These are phyloP conservation scores for Xyliphius kryptos DNA, from an alignment of 2,113 vertebrate genomes.

Conservation along the genomic window DNA sequence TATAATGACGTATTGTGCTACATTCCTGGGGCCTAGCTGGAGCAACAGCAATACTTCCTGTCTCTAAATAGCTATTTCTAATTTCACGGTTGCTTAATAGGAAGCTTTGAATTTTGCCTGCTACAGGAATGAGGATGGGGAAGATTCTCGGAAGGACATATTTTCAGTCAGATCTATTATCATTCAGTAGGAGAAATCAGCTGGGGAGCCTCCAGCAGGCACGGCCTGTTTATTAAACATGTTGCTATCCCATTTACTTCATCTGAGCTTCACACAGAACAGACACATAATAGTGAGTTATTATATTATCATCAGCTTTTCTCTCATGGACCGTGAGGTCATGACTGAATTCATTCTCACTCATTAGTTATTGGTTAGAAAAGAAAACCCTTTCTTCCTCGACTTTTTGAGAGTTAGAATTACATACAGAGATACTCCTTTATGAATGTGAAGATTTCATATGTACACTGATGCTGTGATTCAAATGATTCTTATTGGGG, in stretches of 20 bases:
- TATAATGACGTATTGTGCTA: no score
- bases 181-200: slow-evolving; percentile 28
- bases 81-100: slow-evolving; percentile 26
- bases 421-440: no score
- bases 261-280: slow-evolving; percentile 11
- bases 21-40: slow-evolving; percentile 2
- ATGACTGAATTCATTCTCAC: no score
- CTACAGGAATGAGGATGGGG: not conserved
- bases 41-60: slow-evolving; percentile 9
- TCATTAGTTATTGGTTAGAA: no score
- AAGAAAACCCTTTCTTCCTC: no score
- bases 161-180: slow-evolving; percentile 33
- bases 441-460: no score
- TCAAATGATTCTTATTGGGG: no score
- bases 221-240: slow-evolving; percentile 17
- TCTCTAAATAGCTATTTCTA: slow-evolving; percentile 30
- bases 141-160: slow-evolving; percentile 19
- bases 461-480: no score
- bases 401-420: no score
- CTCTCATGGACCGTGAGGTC: no score
- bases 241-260: not conserved
- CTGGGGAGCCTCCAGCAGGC: slow-evolving; percentile 13
- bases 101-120: slow-evolving; percentile 12
- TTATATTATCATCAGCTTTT: no score
- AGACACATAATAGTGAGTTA: slow-evolving; percentile 6